phyloP scores from a whole-genome alignment of 35 echinoderm and acorn worm genomes.

The Stichopus chloronotus region DNA sequence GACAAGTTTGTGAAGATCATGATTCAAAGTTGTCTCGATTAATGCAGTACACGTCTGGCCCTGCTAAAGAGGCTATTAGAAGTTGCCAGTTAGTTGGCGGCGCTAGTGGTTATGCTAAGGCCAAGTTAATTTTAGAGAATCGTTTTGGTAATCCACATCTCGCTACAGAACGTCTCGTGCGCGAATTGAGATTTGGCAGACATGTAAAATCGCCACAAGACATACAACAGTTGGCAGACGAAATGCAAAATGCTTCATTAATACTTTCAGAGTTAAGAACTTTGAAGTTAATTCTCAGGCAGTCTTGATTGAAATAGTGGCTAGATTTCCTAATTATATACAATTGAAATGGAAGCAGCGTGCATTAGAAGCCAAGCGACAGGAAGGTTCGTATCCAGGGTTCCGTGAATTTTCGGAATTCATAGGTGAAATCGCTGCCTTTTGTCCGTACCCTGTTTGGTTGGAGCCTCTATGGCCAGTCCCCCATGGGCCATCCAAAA shows the following conservation, averaged over 20 bases:
- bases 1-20: neutral
- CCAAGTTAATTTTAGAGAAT: neutral
- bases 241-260: conserved; percentile 57
- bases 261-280: conserved; percentile 40
- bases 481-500: neutral
- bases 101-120: conserved; percentile 13
- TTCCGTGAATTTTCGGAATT: conserved; percentile 33
- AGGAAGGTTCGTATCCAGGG: conserved; percentile 12
- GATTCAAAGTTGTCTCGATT: too few relatives aligned
- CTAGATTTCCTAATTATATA: conserved; percentile 44
- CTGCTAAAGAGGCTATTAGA: too few relatives aligned
- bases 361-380: neutral
- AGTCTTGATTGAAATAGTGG: conserved; percentile 16
- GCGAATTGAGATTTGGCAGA: conserved; percentile 46
- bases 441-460: conserved; percentile 57
- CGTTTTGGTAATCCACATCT: conserved; percentile 56
- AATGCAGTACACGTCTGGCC: too few relatives aligned
- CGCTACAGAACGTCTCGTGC: conserved; percentile 40
- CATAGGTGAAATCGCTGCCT: conserved; percentile 18
- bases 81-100: conserved; percentile 7
- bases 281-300: conserved; percentile 29
- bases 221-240: conserved; percentile 47
- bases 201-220: conserved; percentile 16
- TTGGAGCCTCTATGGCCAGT: conserved; percentile 52
- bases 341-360: conserved; percentile 38